Evolutionary conservation across 1,140 invertebrate genomes (phyloP), one percentile per base, ranked within the genome.

Genomic region (Leptonema lineaticorne): DNA sequence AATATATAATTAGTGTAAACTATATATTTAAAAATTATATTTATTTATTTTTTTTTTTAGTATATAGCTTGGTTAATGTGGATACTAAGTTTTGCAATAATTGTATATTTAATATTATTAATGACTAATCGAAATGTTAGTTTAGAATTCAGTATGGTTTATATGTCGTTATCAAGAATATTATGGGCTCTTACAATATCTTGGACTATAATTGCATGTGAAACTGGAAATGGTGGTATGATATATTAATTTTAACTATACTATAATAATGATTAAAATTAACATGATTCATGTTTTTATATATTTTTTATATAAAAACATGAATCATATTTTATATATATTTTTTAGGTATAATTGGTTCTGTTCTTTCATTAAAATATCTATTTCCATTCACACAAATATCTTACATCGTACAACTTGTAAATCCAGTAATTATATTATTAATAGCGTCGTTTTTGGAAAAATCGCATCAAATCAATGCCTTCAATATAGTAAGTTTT

Each of bases 141-240:
- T 79, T 63, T 81, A 0, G 28, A 78, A 11, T 45, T 72, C 11
- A 74, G 79, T 14, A 76, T 81, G 0, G 24, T 82, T 58, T 85
- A 85, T 48, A 74, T 77, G 14, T 75, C 75, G 0, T 58, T 83
- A 8, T 76, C 78, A 30, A 77, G 80, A 73, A 79, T 79, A 3
- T 46, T 77, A n/a, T 85, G 84, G 84, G 80, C 77, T 14, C 18
- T 84, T 6, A 80, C 81, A 2, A 71, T 83, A 9, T 76, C 77
- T 27, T 85, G 84, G 84, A 33, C 84, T 2, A 46, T 82, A n/a
- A 75, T 85, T 11, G 83, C 82, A 9, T 84, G 83, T 62, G 74
- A 71, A 48, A 85, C 83, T 28, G 78, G 78, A 68, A 75, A 78
- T 70, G 74, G 71, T 78, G 80, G 83, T 75, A 16, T 63, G 11